A percentile compares a stretch with the other conserved stretches of the same genome.
Evolutionary conservation across 2,888 invertebrate genomes (phyloP).

Genomic region (Pegoplata infirma): DNA sequence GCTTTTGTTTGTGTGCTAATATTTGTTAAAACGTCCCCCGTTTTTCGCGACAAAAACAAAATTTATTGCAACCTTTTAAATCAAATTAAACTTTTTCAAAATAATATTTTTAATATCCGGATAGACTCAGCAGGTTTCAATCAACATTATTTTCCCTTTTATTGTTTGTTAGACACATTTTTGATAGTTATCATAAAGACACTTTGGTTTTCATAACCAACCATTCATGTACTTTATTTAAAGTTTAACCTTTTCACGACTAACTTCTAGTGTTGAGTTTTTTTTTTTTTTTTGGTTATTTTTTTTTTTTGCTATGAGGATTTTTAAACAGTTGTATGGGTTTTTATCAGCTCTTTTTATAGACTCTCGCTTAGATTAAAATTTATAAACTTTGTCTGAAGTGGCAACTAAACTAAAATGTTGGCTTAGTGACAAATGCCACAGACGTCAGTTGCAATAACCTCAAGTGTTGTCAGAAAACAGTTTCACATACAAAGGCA

Average conservation of each 20-base stretch:
- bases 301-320: too few species aligned
- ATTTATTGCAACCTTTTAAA: too few species aligned
- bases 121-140: too few species aligned
- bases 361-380: constrained; percentile 48
- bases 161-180: background rate
- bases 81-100: too few species aligned
- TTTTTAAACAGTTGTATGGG: background rate
- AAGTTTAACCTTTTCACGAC: constrained; percentile 31
- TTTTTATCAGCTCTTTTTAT: constrained; percentile 19
- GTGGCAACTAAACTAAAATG: constrained; percentile 59
- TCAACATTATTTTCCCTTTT: background rate
- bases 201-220: background rate
- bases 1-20: too few species aligned
- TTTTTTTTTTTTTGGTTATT: background rate
- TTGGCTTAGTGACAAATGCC: constrained; percentile 60
- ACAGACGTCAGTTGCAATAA: constrained; percentile 58
- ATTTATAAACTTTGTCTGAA: constrained; percentile 59
- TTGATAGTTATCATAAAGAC: constrained; percentile 13
- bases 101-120: too few species aligned
- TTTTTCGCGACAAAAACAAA: too few species aligned
- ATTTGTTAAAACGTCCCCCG: too few species aligned
- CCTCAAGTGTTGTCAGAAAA: constrained; percentile 58
- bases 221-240: constrained; percentile 23
- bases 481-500: constrained; percentile 37
- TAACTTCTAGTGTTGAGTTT: background rate